Evolutionary conservation across 2,113 vertebrate genomes (phyloP), one percentile per base, ranked within the genome.

Genomic region (Ciconia stormi): DNA sequence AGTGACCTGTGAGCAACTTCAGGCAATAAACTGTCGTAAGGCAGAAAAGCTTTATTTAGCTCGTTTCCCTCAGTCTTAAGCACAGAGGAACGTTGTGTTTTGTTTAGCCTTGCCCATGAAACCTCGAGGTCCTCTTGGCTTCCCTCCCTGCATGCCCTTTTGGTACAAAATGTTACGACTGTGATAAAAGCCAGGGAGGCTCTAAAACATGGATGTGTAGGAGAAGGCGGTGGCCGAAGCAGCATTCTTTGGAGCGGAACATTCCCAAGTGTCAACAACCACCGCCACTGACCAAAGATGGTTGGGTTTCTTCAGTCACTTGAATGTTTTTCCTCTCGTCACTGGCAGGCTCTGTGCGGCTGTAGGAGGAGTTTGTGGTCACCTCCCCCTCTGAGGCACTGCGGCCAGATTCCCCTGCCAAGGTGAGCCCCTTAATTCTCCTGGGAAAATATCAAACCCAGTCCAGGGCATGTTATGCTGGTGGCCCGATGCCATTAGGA

Each of bases 261-360:
- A 84, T 95, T 73, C 66, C 50, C 19, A 16, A 90, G 53, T 76
- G 53, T 95, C 92, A 95, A 96, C 96, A 95, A 72, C 66, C 70
- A 21, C 19, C 0, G 7, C 87, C 13, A 58, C 89, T 97, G 95
- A 94, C 96, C 97, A 96, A 97, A 97, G 89, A 97, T 97, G 96
- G 97, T 88, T 62, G 49, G 89, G 78, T 95, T 97, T 92, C 82
- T 87, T 72, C 46, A 72, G 65, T 69, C 55, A 17, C 78, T 87
- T 76, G 74, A 71, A 19, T 93, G 67, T 86, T 93, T 95, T 95
- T 49, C 40, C 56, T 58, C 80, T 79, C 40, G 3, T 76, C 81
- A 2, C 87, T 82, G 94, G 66, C 89, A 95, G 95, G 87, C 82
- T 88, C 81, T 27, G 49, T 16, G 85, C 10, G 2, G 72, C 77